Percentiles rank a stretch among this genome's conserved stretches.
These are phyloP conservation scores for Chaetoderma sp. DNA, from an alignment of 2,888 invertebrate genomes.

Conservation along the genomic window DNA sequence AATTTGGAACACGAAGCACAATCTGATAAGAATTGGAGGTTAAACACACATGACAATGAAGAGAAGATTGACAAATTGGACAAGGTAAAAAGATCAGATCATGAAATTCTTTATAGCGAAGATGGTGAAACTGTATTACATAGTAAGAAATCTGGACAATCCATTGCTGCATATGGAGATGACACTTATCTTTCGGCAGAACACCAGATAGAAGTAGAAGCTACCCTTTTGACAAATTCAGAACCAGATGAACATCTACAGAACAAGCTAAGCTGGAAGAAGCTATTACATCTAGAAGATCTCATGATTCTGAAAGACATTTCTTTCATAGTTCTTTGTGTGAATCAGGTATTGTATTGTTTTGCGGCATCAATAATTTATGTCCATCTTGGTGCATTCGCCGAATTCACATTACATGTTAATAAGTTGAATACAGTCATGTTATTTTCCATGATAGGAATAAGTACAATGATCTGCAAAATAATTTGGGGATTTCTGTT, in stretches of 20 bases:
- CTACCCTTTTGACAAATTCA: too few species aligned
- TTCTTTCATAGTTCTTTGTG: slow-evolving; percentile 18
- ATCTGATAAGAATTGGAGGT: too few species aligned
- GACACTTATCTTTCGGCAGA: too few species aligned
- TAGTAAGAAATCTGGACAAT: too few species aligned
- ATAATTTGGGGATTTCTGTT: slow-evolving; percentile 1
- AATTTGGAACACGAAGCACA: too few species aligned
- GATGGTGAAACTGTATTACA: background rate
- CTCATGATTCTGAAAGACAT: slow-evolving; percentile 21
- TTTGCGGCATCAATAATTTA: slow-evolving; percentile 13
- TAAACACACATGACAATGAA: too few species aligned
- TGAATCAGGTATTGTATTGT: slow-evolving; percentile 8
- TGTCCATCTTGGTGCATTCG: slow-evolving; percentile 7
- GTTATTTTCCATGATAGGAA: slow-evolving; percentile 8
- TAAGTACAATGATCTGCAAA: background rate
- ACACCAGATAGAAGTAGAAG: too few species aligned
- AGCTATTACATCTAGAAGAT: background rate
- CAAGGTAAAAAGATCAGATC: too few species aligned
- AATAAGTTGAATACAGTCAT: background rate
- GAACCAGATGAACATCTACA: too few species aligned
- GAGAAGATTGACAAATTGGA: too few species aligned
- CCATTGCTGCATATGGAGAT: too few species aligned
- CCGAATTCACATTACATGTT: background rate
- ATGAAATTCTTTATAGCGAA: too few species aligned
- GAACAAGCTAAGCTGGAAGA: background rate